Conservation (phyloP, 2,888 invertebrate genomes). For the Plemyria rubiginata region DNA sequence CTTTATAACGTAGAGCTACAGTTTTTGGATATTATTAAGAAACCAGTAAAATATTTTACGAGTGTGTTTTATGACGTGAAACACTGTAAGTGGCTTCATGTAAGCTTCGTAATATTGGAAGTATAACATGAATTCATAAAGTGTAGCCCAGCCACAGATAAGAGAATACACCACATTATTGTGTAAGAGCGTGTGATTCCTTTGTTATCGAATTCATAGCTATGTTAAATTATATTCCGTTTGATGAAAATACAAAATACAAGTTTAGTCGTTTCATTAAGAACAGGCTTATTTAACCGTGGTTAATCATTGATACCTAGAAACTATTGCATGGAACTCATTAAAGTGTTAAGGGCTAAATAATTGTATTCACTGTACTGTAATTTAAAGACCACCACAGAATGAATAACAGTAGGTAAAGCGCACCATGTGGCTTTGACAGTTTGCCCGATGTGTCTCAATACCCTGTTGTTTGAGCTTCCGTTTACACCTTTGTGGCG, state of each 20-base stretch:
- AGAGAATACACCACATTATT: no score
- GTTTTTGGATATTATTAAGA: slow-evolving; percentile 27
- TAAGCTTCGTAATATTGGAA: slow-evolving; percentile 23
- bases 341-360: not conserved
- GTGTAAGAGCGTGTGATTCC: no score
- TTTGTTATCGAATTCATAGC: no score
- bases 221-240: no score
- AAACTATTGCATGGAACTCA: no score
- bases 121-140: slow-evolving; percentile 2
- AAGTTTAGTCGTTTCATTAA: no score
- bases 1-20: slow-evolving; percentile 24
- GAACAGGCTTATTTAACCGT: no score
- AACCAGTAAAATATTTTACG: slow-evolving; percentile 44
- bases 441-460: slow-evolving; percentile 14
- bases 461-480: slow-evolving; percentile 20
- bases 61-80: slow-evolving; percentile 39
- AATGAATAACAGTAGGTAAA: no score
- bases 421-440: not conserved
- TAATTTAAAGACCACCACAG: not conserved
- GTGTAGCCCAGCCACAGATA: not conserved
- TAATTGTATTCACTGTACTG: slow-evolving; percentile 2
- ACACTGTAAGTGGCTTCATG: slow-evolving; percentile 37
- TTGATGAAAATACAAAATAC: no score
- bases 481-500: slow-evolving; percentile 37
- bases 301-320: no score